Percentiles rank a stretch among this genome's conserved stretches.
Conservation (phyloP, 2,113 vertebrate species). For the Myiopsitta monachus region DNA sequence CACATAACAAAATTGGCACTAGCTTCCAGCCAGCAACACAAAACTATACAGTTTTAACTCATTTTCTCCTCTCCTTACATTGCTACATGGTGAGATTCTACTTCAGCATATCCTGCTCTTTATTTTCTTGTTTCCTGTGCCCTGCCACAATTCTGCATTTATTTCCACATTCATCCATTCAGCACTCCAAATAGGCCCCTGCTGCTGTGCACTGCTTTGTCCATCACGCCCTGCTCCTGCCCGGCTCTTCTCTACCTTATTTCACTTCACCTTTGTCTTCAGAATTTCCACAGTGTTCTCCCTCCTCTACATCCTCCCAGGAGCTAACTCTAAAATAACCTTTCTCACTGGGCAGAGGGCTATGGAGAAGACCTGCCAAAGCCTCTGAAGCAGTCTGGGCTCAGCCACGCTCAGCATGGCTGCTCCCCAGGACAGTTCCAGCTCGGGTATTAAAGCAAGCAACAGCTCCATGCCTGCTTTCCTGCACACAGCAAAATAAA, state of each 20-base stretch:
- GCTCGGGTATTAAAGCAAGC: neutral
- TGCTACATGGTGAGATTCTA: neutral
- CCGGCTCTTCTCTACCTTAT: neutral
- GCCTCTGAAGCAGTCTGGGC: neutral
- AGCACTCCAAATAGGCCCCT: neutral
- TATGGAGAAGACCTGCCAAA: neutral
- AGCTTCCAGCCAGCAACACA: neutral
- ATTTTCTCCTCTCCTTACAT: neutral
- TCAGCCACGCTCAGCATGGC: neutral
- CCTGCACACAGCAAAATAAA: slow-evolving; percentile 40
- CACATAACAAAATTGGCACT: neutral
- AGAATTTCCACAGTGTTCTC: neutral
- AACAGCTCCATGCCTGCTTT: slow-evolving; percentile 38
- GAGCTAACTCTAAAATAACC: neutral
- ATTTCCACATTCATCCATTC: neutral
- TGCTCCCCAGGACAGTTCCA: neutral
- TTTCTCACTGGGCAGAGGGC: neutral
- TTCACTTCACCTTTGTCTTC: neutral
- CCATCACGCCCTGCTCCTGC: neutral
- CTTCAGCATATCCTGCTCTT: neutral
- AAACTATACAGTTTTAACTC: neutral
- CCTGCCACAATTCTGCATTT: neutral
- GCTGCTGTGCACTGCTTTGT: neutral
- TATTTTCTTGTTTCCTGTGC: neutral
- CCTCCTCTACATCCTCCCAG: neutral